These are phyloP conservation scores for Colletes gigas DNA, from an alignment of 1,140 invertebrate species.

Conservation along the genomic window DNA sequence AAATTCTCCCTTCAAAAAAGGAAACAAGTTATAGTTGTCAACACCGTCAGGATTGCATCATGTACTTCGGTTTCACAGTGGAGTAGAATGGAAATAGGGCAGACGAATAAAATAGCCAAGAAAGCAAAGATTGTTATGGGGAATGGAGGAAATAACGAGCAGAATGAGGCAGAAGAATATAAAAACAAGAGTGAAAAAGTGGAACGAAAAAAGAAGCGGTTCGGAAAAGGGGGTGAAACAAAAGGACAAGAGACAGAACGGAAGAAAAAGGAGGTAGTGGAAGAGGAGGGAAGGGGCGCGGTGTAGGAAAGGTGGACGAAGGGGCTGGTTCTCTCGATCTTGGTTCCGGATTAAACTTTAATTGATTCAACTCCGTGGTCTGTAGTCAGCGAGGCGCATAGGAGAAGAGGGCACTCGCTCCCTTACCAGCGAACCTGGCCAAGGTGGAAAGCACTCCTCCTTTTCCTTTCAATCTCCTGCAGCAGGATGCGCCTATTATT, in stretches of 20 bases:
- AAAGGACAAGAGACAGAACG: constrained; percentile 12
- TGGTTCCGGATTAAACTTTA: constrained; percentile 80
- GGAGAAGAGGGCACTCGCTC: constrained; percentile 73
- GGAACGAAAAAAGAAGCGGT: constrained; percentile 22
- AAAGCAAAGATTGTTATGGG: neutral
- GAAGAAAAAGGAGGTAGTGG: constrained; percentile 12
- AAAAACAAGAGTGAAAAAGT: neutral
- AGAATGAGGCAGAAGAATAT: constrained; percentile 5
- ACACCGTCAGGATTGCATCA: too few relatives aligned
- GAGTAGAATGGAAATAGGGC: neutral
- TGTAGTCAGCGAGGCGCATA: constrained; percentile 74
- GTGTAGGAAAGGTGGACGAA: constrained; percentile 55
- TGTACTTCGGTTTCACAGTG: too few relatives aligned
- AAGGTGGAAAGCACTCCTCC: constrained; percentile 56
- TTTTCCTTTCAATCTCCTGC: constrained; percentile 66
- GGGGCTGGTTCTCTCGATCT: constrained; percentile 68
- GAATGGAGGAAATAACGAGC: neutral
- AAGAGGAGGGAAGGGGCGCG: constrained; percentile 9
- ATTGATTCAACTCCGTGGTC: constrained; percentile 80
- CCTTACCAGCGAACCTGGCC: constrained; percentile 50
- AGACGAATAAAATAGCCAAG: neutral
- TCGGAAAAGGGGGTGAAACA: neutral
- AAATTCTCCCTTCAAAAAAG: too few relatives aligned
- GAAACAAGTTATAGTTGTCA: too few relatives aligned
- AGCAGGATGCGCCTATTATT: constrained; percentile 75